Base-by-base conservation (phyloP, 2,888 invertebrate genomes). In the Phaonia tiefii region DNA sequence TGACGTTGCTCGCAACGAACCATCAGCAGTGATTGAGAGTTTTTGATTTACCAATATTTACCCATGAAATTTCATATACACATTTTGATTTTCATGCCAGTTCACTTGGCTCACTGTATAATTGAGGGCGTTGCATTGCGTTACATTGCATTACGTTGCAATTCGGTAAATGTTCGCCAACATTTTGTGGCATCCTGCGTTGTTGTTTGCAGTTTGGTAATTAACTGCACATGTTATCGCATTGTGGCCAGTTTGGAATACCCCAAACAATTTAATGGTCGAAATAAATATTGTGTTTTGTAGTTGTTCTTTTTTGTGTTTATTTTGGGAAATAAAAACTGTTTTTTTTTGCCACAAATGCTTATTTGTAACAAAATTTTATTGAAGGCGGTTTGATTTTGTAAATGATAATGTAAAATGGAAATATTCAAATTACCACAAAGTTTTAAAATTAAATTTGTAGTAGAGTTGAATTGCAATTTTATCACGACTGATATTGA, bases 141-240 rank as follows among this genome's bases (percentile, higher is more conserved):
- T 31, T 31, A 31, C 31, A 15, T 15, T 31, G 37, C 58, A 37
- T 44, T 44, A 54, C 54, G 49, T 17, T 15, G n/a, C 17, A 3
- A 17, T 17, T 7, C 17, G 17, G 49, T 49, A 8, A 25, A 25
- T 26, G 56, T 10, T 58, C 31, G 37, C 31, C 58, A 25, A 58
- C 65, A 39, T 26, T 69, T 77, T 82, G 77, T 84, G 84, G 83
- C 83, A 76, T 69, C 65, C 31, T 73, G 70, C 31, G 76, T 66
- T 71, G 78, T 75, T 67, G 26, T 54, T 73, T 83, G 58, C 15
- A 11, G 31, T 81, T 83, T 75, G 72, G 83, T 83, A 84, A 84
- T 84, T 84, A 83, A 82, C 75, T 83, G 81, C 81, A 83, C 81
- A 80, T 83, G 83, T 80, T 84, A 77, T 82, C 73, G 69, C 72